These are phyloP conservation scores for Agrilus planipennis DNA, from an alignment of 1,140 invertebrate species.

Conservation along the genomic window DNA sequence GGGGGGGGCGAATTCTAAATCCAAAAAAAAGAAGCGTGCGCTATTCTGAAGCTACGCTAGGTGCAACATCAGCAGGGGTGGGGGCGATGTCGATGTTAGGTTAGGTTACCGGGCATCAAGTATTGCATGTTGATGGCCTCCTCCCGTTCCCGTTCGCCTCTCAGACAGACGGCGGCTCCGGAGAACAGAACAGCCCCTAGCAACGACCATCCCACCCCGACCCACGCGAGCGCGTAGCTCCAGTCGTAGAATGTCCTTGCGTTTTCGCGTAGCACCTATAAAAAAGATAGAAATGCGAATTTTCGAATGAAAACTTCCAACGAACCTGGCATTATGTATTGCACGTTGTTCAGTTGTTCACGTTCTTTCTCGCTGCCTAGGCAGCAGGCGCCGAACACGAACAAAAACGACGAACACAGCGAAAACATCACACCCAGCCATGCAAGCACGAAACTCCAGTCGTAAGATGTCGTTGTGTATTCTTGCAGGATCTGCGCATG, in stretches of 20 bases:
- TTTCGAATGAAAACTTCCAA: too few relatives aligned
- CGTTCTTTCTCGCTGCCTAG: slow-evolving; percentile 55
- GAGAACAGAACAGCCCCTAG: slow-evolving; percentile 84
- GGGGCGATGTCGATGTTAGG: too few relatives aligned
- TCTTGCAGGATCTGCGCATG: slow-evolving; percentile 65
- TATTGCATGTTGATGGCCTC: slow-evolving; percentile 95
- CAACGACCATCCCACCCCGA: slow-evolving; percentile 79
- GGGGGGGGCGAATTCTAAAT: too few relatives aligned
- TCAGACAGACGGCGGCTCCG: slow-evolving; percentile 81
- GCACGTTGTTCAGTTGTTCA: slow-evolving; percentile 61
- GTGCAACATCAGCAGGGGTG: too few relatives aligned
- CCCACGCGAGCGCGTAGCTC: slow-evolving; percentile 93
- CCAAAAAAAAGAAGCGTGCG: too few relatives aligned
- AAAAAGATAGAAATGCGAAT: slow-evolving; percentile 15
- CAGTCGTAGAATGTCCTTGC: slow-evolving; percentile 83
- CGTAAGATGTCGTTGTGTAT: slow-evolving; percentile 56
- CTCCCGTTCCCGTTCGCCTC: slow-evolving; percentile 82
- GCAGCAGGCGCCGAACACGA: slow-evolving; percentile 68
- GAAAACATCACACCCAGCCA: slow-evolving; percentile 69
- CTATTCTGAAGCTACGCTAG: too few relatives aligned
- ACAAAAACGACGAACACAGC: slow-evolving; percentile 61
- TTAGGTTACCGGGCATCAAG: slow-evolving; percentile 92
- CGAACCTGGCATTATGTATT: slow-evolving; percentile 80
- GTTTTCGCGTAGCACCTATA: slow-evolving; percentile 75
- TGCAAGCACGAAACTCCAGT: slow-evolving; percentile 75